A percentile compares a stretch with the other conserved stretches of the same genome.
phyloP scores from a whole-genome alignment of 53 echinoderm and acorn worm genomes.

The Mesocentrotus franciscanus region DNA sequence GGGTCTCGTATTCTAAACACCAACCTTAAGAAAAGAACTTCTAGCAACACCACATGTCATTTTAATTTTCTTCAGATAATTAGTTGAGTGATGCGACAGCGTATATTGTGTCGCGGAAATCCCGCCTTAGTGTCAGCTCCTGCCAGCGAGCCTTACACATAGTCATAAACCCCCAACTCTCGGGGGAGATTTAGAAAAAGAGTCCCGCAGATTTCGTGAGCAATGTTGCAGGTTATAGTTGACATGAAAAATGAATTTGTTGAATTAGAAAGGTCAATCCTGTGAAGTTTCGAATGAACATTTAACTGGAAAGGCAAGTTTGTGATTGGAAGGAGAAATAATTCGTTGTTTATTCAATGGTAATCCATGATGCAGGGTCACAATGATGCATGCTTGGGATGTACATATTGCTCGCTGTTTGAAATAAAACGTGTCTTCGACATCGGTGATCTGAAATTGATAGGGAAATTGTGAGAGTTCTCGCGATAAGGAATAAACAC shows the following conservation, averaged over 20 bases:
- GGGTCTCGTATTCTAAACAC: not conserved
- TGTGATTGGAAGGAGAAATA: not conserved
- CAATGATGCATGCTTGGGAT: no score
- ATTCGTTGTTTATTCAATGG: not conserved
- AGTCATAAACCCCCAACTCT: conserved; percentile 37
- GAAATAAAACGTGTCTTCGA: no score
- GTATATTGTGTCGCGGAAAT: conserved; percentile 49
- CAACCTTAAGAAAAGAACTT: not conserved
- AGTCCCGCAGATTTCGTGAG: conserved; percentile 14
- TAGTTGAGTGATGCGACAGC: conserved; percentile 19
- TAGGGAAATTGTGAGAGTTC: no score
- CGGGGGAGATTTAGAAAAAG: conserved; percentile 25
- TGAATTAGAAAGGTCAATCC: conserved; percentile 40
- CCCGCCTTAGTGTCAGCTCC: conserved; percentile 3
- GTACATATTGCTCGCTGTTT: no score
- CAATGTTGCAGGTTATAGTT: not conserved
- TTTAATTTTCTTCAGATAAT: conserved; percentile 43
- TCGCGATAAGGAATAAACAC: no score
- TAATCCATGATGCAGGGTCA: not conserved
- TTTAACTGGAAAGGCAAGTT: not conserved
- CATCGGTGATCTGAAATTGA: no score
- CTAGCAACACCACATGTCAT: not conserved
- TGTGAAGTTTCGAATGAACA: not conserved
- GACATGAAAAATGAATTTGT: not conserved
- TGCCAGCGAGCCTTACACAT: not conserved